These are phyloP conservation scores for Mionectes macconnelli DNA, from an alignment of 2,113 vertebrate genomes.

Conservation along the genomic window DNA sequence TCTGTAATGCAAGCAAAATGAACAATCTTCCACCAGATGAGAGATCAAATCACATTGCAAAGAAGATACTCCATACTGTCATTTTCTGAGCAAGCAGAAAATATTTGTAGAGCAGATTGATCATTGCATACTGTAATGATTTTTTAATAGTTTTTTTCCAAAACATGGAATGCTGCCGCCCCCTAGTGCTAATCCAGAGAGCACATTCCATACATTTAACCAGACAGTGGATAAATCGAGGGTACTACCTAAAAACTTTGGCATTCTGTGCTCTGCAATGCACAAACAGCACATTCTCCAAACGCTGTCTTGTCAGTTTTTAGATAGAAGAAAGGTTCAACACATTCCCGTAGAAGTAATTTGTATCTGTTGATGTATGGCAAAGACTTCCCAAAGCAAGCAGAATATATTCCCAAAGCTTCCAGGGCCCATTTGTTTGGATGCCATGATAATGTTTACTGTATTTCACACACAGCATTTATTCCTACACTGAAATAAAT, in stretches of 20 bases:
- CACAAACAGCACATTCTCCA: not conserved
- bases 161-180: not conserved
- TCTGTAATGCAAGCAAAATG: not conserved
- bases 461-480: not conserved
- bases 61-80: not conserved
- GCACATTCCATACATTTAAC: not conserved
- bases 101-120: constrained; percentile 22
- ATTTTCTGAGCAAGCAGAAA: constrained; percentile 23
- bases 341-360: not conserved
- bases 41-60: not conserved
- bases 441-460: not conserved
- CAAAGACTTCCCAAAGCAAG: not conserved
- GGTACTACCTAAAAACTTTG: rapidly evolving
- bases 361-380: not conserved
- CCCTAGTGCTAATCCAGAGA: not conserved
- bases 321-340: not conserved
- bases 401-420: not conserved
- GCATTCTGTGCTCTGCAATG: not conserved
- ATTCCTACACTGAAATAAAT: not conserved
- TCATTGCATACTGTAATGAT: not conserved
- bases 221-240: not conserved
- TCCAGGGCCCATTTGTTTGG: not conserved
- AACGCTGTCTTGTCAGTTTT: not conserved
- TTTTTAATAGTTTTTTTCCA: not conserved
- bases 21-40: not conserved